Evolutionary conservation across 2,888 invertebrate species (phyloP).

Genomic region (Cheilosia vulpina): DNA sequence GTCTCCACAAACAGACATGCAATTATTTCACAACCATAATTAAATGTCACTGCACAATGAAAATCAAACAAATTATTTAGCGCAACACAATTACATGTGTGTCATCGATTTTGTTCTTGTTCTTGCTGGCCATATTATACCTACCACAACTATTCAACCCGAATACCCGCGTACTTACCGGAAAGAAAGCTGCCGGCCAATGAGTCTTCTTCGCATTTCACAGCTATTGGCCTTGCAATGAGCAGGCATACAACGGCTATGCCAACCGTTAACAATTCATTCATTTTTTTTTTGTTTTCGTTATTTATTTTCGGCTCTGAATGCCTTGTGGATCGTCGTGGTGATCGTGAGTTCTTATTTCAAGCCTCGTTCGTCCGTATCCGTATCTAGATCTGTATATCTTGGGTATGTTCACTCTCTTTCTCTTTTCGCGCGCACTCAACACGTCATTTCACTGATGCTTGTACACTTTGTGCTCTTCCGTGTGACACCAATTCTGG

Average conservation of each 20-base stretch:
- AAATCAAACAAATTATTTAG: slow-evolving; percentile 25
- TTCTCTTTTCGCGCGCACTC: slow-evolving; percentile 57
- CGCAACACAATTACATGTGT: slow-evolving; percentile 42
- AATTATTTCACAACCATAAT: slow-evolving; percentile 22
- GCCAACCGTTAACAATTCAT: slow-evolving; percentile 74
- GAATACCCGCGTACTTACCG: slow-evolving; percentile 85
- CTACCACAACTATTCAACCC: slow-evolving; percentile 58
- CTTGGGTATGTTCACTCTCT: slow-evolving; percentile 21
- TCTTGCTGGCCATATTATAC: slow-evolving; percentile 7
- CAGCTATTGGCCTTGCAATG: slow-evolving; percentile 55
- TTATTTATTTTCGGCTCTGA: slow-evolving; percentile 49
- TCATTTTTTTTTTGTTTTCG: slow-evolving; percentile 69
- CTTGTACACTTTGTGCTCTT: slow-evolving; percentile 17
- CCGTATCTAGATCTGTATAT: slow-evolving; percentile 14
- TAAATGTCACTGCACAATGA: slow-evolving; percentile 4
- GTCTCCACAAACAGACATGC: slow-evolving; percentile 15
- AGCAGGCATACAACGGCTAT: slow-evolving; percentile 75
- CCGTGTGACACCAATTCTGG: slow-evolving; percentile 63
- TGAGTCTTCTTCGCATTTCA: slow-evolving; percentile 87
- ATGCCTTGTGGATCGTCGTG: slow-evolving; percentile 48
- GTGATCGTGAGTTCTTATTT: slow-evolving; percentile 53
- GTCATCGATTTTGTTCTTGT: slow-evolving; percentile 47
- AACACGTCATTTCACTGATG: slow-evolving; percentile 69
- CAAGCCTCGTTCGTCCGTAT: slow-evolving; percentile 19
- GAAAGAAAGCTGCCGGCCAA: slow-evolving; percentile 92